Evolutionary conservation across 2,888 invertebrate species (phyloP).

Genomic region (Cryptocephalus moraei): DNA sequence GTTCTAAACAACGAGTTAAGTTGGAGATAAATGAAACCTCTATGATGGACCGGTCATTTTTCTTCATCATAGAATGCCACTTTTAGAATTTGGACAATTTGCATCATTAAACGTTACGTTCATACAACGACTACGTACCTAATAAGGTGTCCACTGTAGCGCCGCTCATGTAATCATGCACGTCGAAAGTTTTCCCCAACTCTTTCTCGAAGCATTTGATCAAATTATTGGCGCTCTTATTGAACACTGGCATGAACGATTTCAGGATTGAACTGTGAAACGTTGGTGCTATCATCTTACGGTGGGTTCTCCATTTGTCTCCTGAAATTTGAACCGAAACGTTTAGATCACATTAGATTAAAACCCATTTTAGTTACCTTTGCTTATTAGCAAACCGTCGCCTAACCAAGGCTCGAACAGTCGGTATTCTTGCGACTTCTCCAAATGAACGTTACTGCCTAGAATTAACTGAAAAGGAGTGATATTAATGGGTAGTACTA

Average conservation of each 20-base stretch:
- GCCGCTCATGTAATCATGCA: slow-evolving; percentile 42
- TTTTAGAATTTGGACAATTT: not conserved
- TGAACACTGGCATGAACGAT: slow-evolving; percentile 43
- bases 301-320: slow-evolving; percentile 41
- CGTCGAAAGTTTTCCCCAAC: slow-evolving; percentile 39
- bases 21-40: no score
- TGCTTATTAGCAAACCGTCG: slow-evolving; percentile 34
- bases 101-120: not conserved
- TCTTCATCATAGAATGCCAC: no score
- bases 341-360: not conserved
- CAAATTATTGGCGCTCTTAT: slow-evolving; percentile 38
- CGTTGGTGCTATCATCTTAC: slow-evolving; percentile 44
- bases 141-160: slow-evolving; percentile 43
- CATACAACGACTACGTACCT: slow-evolving; percentile 17
- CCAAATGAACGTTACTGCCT: slow-evolving; percentile 31
- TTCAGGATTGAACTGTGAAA: slow-evolving; percentile 44
- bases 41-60: no score
- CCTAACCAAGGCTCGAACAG: slow-evolving; percentile 38
- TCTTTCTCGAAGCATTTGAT: slow-evolving; percentile 34
- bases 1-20: no score
- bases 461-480: slow-evolving; percentile 22
- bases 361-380: slow-evolving; percentile 21
- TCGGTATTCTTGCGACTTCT: slow-evolving; percentile 33
- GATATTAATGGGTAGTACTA: no score
- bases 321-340: slow-evolving; percentile 24